Base-by-base conservation (phyloP, 1,140 invertebrate species). In the Ylistrum balloti region DNA sequence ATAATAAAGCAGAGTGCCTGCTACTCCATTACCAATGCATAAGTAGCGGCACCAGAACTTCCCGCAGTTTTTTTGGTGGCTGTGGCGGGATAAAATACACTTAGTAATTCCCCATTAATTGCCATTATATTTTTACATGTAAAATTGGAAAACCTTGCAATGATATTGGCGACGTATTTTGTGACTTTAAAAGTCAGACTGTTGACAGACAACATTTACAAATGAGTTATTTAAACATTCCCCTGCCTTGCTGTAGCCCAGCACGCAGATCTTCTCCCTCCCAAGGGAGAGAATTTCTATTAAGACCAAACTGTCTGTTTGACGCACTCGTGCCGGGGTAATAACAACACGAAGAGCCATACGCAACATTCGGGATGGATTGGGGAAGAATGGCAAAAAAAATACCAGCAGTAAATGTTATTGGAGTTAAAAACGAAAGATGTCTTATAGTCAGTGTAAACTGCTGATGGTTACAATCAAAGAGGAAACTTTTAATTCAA, bases 81-180 rank as follows among this genome's bases (percentile, higher is more conserved):
- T 9, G 56, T 11, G 56, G 56, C 28, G 56, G 56, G 56, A 74
- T 74, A 28, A 74, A 74, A 74, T 28, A 74, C 56, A 74, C 56
- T 74, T n/a, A n/a, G n/a, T 28, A 74, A 74, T 74, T 74, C 28
- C 28, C 15, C 56, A 74, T 74, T 74, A 74, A 74, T 74, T 74
- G 56, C 56, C 56, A 74, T 74, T 74, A 74, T 74, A 74, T 74
- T 74, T 74, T 74, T 74, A 74, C 56, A 74, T 74, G 56, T 74
- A 74, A 74, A 74, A 74, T 74, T 74, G 22, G 56, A 74, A 74
- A 74, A 74, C 56, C n/a, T 74, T 74, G 15, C 56, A 74, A 28
- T 74, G 56, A 74, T 74, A 74, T 74, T 74, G 56, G 56, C 56
- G 56, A 74, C 56, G 56, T 74, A 74, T 74, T 74, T 74, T 74